Evolutionary conservation across 2,888 invertebrate species (phyloP).

Genomic region (Psylliodes chrysocephalus): DNA sequence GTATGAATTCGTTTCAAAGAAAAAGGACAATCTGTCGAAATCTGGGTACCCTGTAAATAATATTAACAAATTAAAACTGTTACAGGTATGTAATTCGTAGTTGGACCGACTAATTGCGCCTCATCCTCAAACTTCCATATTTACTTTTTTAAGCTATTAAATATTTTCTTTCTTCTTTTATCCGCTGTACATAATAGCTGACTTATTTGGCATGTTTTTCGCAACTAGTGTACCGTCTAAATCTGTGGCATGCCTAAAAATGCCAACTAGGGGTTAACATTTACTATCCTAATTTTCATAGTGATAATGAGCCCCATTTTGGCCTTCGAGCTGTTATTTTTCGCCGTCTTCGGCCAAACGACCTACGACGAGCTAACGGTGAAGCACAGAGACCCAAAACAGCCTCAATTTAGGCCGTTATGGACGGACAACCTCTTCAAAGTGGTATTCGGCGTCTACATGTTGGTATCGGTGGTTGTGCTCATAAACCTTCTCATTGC

Average conservation of each 20-base stretch:
- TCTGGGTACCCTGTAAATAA: too few relatives aligned
- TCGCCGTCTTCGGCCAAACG: slow-evolving; percentile 96
- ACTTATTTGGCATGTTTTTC: slow-evolving; percentile 41
- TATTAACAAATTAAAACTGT: not conserved
- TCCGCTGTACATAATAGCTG: slow-evolving; percentile 26
- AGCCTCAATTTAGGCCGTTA: slow-evolving; percentile 76
- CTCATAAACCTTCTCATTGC: slow-evolving; percentile 99
- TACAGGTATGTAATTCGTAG: not conserved
- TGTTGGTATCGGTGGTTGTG: slow-evolving; percentile 98
- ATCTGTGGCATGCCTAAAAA: slow-evolving; percentile 37
- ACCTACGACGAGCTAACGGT: slow-evolving; percentile 80
- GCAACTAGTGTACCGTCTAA: slow-evolving; percentile 37
- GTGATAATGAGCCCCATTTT: slow-evolving; percentile 88
- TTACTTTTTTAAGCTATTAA: too few relatives aligned
- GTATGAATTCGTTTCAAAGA: too few relatives aligned
- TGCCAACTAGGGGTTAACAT: slow-evolving; percentile 21
- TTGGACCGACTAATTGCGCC: not conserved
- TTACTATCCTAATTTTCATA: slow-evolving; percentile 63
- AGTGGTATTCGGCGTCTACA: slow-evolving; percentile 95
- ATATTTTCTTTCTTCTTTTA: slow-evolving; percentile 6
- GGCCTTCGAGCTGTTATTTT: slow-evolving; percentile 97
- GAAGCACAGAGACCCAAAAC: slow-evolving; percentile 78
- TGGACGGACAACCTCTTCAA: slow-evolving; percentile 91
- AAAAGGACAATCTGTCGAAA: too few relatives aligned
- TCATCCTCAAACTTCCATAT: not conserved